phyloP scores from a whole-genome alignment of 2,888 invertebrate species.

The Pharmacophagus antenor region DNA sequence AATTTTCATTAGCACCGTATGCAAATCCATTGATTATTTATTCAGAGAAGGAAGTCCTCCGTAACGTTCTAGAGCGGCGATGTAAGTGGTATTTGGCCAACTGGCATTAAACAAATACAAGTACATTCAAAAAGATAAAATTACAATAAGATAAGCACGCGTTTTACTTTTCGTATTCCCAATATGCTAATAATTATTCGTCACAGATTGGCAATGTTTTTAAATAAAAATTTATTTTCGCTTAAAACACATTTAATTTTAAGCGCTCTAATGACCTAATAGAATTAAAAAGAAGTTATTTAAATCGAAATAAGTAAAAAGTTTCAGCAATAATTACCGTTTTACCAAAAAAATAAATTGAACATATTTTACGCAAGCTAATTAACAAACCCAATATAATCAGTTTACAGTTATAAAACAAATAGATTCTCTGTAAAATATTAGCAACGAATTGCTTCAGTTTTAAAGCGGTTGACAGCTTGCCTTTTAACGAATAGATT shows the following conservation, averaged over 20 bases:
- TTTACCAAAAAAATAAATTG: no score
- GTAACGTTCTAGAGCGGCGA: background rate
- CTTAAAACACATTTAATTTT: background rate
- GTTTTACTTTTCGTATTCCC: background rate
- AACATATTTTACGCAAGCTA: no score
- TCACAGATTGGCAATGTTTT: background rate
- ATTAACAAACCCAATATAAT: no score
- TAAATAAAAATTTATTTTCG: background rate
- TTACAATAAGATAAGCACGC: no score
- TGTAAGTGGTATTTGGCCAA: background rate
- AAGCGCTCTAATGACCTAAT: background rate
- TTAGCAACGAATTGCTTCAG: no score
- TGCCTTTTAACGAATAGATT: no score
- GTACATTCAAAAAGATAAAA: background rate
- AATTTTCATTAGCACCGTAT: constrained; percentile 29
- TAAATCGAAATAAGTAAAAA: background rate
- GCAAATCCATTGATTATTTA: constrained; percentile 29
- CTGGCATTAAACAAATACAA: background rate
- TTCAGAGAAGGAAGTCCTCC: constrained; percentile 15
- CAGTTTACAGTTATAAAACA: no score
- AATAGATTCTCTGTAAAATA: no score
- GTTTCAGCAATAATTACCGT: no score
- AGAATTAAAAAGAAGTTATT: background rate
- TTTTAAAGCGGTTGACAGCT: no score
- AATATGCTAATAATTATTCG: no score